A percentile compares a stretch with the other conserved stretches of the same genome.
Conservation (phyloP, 2,113 vertebrate genomes). For the Pao palembangensis region DNA sequence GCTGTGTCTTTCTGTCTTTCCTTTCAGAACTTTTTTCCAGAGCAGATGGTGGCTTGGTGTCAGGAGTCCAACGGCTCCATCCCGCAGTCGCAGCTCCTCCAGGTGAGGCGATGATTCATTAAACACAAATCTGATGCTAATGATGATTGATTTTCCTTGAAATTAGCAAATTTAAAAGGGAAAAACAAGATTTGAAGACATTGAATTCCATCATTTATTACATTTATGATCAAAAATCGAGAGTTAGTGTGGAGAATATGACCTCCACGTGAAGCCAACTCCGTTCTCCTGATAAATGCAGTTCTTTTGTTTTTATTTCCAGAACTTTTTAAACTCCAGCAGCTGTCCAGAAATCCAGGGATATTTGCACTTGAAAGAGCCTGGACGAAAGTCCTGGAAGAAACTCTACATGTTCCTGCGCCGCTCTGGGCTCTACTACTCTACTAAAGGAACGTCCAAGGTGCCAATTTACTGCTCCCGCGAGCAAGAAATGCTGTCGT, state of each 20-base stretch:
- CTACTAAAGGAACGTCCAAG: conserved; percentile 97
- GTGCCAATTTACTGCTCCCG: conserved; percentile 55
- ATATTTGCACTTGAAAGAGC: conserved; percentile 89
- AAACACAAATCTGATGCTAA: not conserved
- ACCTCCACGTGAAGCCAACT: not conserved
- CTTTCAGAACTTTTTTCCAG: conserved; percentile 90
- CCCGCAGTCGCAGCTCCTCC: conserved; percentile 87
- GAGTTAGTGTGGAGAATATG: not conserved
- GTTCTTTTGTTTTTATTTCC: conserved; percentile 12
- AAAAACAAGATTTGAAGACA: too few relatives aligned
- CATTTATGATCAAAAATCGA: not conserved
- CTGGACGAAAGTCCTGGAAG: conserved; percentile 95
- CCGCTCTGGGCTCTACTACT: conserved; percentile 93
- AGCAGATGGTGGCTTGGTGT: conserved; percentile 94
- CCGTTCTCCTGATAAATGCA: not conserved
- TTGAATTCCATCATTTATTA: not conserved
- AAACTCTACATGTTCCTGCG: conserved; percentile 90
- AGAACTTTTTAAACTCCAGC: conserved; percentile 96
- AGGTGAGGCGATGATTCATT: conserved; percentile 72
- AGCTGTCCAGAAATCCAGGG: conserved; percentile 98
- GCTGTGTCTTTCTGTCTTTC: conserved; percentile 28
- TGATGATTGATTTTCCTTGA: too few relatives aligned
- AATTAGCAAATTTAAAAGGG: too few relatives aligned
- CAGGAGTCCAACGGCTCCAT: conserved; percentile 88
- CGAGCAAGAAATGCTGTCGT: too few relatives aligned